Conservation (phyloP, 2,113 vertebrate genomes). For the Corythoichthys intestinalis region DNA sequence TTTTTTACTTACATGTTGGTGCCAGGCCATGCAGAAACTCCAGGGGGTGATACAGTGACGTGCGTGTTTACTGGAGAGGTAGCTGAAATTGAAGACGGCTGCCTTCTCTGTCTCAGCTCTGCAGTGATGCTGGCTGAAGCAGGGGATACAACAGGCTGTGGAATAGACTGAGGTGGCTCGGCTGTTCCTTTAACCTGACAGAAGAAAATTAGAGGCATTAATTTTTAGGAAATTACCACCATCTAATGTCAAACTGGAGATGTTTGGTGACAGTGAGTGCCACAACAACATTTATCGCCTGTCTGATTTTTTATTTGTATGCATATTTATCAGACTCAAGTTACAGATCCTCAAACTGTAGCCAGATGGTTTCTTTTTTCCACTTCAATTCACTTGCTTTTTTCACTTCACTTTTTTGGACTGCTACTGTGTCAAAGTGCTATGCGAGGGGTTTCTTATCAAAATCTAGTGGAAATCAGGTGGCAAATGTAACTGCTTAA, state of each 20-base stretch:
- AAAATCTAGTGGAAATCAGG: neutral
- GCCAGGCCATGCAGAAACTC: slow-evolving; percentile 30
- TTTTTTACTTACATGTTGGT: neutral
- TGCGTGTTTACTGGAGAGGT: slow-evolving; percentile 13
- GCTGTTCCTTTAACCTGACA: slow-evolving; percentile 1
- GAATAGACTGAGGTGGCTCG: slow-evolving; percentile 5
- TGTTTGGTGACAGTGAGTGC: neutral
- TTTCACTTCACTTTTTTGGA: neutral
- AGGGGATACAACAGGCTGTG: neutral
- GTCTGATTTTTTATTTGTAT: neutral
- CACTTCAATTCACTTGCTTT: too few relatives aligned
- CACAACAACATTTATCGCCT: too few relatives aligned
- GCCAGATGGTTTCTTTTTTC: too few relatives aligned
- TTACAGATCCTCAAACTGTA: neutral
- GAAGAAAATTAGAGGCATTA: neutral
- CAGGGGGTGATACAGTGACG: neutral
- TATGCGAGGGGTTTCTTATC: neutral
- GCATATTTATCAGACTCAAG: neutral
- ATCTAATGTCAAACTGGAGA: neutral
- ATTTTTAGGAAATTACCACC: neutral
- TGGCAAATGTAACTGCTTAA: too few relatives aligned
- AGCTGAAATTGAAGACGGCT: slow-evolving; percentile 9
- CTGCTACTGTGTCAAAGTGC: neutral
- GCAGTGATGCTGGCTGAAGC: slow-evolving; percentile 17
- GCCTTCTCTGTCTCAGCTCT: slow-evolving; percentile 64